Evolutionary conservation across 1,140 invertebrate species (phyloP).

Genomic region (Thaumetopoea pityocampa): DNA sequence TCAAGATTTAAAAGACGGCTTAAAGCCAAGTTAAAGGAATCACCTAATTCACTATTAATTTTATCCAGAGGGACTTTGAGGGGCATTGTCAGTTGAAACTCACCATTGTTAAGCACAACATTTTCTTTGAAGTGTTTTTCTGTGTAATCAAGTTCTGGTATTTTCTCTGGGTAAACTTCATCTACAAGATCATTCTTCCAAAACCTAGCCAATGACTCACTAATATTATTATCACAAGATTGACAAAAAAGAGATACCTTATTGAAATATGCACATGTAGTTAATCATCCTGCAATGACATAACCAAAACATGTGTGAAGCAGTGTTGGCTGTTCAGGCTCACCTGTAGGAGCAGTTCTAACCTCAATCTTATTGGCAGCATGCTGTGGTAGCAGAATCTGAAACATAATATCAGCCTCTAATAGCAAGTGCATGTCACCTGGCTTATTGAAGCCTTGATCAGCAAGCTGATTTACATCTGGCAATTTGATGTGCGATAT

Average conservation of each 20-base stretch:
- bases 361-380: neutral
- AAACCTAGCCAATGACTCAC: neutral
- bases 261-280: neutral
- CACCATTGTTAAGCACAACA: conserved; percentile 13
- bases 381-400: neutral
- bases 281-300: neutral
- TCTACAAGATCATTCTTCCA: conserved; percentile 1
- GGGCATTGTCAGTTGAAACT: conserved; percentile 17
- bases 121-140: conserved; percentile 15
- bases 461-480: neutral
- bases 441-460: neutral
- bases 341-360: neutral
- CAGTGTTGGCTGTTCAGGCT: neutral
- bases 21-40: conserved; percentile 19
- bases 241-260: conserved; percentile 5
- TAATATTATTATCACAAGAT: conserved; percentile 5
- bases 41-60: conserved; percentile 17
- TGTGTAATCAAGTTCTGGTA: conserved; percentile 5
- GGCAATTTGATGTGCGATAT: conserved; percentile 1
- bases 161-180: conserved; percentile 3
- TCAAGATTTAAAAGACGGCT: conserved; percentile 21
- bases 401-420: conserved; percentile 7
- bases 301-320: conserved; percentile 1
- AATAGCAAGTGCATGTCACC: conserved; percentile 6
- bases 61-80: conserved; percentile 13